phyloP scores from a whole-genome alignment of 2,113 vertebrate genomes.

The Drymodes brunneopygia region DNA sequence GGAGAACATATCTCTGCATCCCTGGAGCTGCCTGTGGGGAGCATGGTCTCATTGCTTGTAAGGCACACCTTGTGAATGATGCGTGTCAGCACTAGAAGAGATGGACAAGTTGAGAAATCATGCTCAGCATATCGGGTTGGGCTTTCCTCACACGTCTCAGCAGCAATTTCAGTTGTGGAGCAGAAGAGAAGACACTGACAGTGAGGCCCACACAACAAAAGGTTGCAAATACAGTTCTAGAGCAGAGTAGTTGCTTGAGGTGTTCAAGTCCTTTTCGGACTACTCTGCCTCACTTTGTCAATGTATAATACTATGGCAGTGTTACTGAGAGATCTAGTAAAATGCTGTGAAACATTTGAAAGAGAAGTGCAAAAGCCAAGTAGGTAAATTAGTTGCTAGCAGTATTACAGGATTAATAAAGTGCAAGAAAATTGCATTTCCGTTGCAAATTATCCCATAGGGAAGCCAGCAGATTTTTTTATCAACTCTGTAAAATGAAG shows the following conservation, averaged over 20 bases:
- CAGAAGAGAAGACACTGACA: background rate
- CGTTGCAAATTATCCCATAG: background rate
- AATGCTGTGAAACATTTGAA: background rate
- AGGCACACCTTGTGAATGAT: background rate
- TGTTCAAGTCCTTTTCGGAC: background rate
- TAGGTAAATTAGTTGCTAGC: background rate
- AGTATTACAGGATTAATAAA: background rate
- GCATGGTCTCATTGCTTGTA: background rate
- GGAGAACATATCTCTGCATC: background rate
- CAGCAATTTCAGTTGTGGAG: background rate
- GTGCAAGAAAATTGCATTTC: background rate
- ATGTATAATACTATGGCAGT: background rate
- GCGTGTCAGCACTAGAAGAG: background rate
- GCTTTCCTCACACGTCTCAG: background rate
- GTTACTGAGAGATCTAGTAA: background rate
- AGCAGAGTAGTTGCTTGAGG: background rate
- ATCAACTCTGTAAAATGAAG: background rate
- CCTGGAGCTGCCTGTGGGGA: background rate
- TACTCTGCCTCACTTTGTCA: background rate
- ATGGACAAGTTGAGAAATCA: background rate
- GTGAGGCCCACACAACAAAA: background rate
- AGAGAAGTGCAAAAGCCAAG: background rate
- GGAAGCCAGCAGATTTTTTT: background rate
- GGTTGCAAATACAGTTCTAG: background rate
- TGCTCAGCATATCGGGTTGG: fast-evolving